Evolutionary conservation across 1,140 invertebrate genomes (phyloP).

Genomic region (Spodoptera frugiperda): DNA sequence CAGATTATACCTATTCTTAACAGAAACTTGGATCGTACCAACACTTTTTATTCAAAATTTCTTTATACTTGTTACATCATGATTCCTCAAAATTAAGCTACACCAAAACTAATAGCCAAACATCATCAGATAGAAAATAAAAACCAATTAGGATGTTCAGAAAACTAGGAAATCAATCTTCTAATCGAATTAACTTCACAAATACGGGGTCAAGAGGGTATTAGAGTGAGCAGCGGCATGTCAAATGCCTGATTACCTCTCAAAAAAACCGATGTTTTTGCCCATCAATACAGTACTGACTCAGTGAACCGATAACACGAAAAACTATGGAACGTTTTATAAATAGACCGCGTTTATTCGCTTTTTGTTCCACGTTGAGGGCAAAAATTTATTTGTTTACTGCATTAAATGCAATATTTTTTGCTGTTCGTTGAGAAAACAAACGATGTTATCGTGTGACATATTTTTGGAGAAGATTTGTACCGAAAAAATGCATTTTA

Average conservation of each 20-base stretch:
- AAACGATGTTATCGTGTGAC: too few species aligned
- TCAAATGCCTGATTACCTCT: slow-evolving; percentile 35
- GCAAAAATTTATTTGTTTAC: not conserved
- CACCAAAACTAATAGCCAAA: too few species aligned
- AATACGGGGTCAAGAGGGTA: slow-evolving; percentile 16
- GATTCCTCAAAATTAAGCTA: too few species aligned
- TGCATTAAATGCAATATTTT: too few species aligned
- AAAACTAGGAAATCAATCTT: slow-evolving; percentile 15
- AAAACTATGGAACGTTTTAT: slow-evolving; percentile 37
- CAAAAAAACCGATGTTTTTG: slow-evolving; percentile 35
- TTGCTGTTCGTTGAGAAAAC: too few species aligned
- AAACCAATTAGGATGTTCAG: not conserved
- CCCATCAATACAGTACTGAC: slow-evolving; percentile 11
- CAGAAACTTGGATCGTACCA: too few species aligned
- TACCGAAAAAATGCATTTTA: too few species aligned
- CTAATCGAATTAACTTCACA: not conserved
- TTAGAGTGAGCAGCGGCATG: slow-evolving; percentile 26
- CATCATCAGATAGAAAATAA: not conserved
- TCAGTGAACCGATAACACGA: slow-evolving; percentile 30
- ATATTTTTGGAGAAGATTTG: too few species aligned
- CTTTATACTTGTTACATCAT: too few species aligned
- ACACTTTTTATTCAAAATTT: too few species aligned
- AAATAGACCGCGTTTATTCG: slow-evolving; percentile 10
- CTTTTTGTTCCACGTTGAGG: not conserved
- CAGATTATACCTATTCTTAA: too few species aligned